These are phyloP conservation scores for Sclerurus mexicanus DNA, from an alignment of 2,113 vertebrate species.

Conservation along the genomic window DNA sequence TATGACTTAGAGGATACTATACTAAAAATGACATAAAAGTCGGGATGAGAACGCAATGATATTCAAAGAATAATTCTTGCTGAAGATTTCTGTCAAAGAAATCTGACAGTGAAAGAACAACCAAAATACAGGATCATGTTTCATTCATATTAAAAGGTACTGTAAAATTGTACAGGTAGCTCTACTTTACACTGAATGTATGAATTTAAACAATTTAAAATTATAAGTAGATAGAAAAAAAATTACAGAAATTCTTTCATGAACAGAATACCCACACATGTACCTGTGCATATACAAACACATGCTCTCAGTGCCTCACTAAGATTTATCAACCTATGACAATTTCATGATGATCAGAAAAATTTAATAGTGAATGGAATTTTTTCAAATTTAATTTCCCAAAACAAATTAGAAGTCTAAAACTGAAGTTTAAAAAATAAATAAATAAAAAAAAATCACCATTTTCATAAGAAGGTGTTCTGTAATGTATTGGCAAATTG, in stretches of 20 bases:
- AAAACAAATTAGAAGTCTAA: not conserved
- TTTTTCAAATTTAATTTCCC: not conserved
- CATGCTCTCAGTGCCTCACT: rapidly evolving
- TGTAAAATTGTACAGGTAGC: not conserved
- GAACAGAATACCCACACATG: not conserved
- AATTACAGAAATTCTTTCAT: not conserved
- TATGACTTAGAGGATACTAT: not conserved
- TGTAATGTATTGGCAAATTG: not conserved
- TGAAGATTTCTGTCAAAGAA: not conserved
- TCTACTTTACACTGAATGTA: not conserved
- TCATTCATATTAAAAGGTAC: not conserved
- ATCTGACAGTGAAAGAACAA: not conserved
- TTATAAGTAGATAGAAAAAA: not conserved
- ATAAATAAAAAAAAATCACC: rapidly evolving
- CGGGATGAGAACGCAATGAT: not conserved
- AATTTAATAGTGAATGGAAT: not conserved
- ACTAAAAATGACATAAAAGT: not conserved
- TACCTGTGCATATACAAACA: not conserved
- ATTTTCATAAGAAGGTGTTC: not conserved
- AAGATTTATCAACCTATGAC: not conserved
- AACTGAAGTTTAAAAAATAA: not conserved
- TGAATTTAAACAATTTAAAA: not conserved
- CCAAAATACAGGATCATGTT: not conserved
- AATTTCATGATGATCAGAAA: not conserved
- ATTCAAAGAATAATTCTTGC: not conserved